Conservation (phyloP, 2,113 vertebrate species). For the Pangasianodon hypophthalmus region DNA sequence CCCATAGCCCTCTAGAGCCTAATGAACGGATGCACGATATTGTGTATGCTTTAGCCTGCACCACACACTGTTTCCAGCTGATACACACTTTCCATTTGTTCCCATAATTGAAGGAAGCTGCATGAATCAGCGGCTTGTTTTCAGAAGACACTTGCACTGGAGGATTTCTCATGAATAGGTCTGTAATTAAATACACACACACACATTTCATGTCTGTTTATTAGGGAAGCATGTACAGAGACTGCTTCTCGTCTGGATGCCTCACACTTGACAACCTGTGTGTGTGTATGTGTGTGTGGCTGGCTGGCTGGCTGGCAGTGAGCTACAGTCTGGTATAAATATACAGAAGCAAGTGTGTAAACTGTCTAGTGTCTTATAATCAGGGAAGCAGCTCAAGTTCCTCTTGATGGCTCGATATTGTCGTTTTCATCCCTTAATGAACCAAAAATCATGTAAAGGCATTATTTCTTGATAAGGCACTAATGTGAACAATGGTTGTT, state of each 20-base stretch:
- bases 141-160: neutral
- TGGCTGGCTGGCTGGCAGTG: neutral
- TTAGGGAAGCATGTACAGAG: neutral
- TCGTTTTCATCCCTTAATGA: neutral
- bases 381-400: neutral
- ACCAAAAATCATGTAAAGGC: neutral
- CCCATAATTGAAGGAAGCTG: conserved; percentile 11
- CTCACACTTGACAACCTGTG: neutral
- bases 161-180: conserved; percentile 7
- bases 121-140: neutral
- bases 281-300: conserved; percentile 14
- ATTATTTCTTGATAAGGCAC: neutral
- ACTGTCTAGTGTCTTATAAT: neutral
- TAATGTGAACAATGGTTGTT: neutral
- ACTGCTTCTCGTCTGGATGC: conserved; percentile 34
- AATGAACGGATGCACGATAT: neutral
- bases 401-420: neutral
- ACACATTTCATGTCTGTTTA: conserved; percentile 13
- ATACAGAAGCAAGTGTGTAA: conserved; percentile 16
- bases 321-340: conserved; percentile 5
- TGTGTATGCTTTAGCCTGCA: neutral
- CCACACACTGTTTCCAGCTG: neutral
- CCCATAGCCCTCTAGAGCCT: neutral
- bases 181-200: neutral
- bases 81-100: neutral